These are phyloP conservation scores for Stenurella melanura DNA, from an alignment of 2,888 invertebrate genomes.

Conservation along the genomic window DNA sequence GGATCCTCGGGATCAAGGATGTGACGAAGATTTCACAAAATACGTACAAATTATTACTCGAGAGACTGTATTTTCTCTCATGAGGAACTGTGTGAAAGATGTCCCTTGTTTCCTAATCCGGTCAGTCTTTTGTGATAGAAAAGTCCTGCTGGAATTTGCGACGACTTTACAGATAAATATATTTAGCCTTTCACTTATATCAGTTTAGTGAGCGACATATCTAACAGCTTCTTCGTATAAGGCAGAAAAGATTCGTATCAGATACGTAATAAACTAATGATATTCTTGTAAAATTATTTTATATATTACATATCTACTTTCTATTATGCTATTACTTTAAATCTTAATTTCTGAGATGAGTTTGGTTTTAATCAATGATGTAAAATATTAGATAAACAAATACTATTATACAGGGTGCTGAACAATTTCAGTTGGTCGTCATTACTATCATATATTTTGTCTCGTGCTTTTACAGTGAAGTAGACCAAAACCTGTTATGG, in stretches of 20 bases:
- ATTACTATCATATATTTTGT: no score
- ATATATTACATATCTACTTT: neutral
- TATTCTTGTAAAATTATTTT: neutral
- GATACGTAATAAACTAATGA: neutral
- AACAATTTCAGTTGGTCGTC: no score
- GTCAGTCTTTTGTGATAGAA: slow-evolving; percentile 31
- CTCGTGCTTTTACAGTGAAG: no score
- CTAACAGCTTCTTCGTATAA: neutral
- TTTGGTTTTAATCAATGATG: no score
- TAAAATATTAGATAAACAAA: no score
- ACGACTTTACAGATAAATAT: slow-evolving; percentile 9
- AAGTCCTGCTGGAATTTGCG: slow-evolving; percentile 9
- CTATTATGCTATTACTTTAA: no score
- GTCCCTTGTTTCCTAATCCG: slow-evolving; percentile 38
- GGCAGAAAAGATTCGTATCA: neutral
- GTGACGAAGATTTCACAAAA: slow-evolving; percentile 52
- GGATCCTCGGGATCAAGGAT: slow-evolving; percentile 49
- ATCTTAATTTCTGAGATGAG: neutral
- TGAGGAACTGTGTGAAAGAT: slow-evolving; percentile 34
- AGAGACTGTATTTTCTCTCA: slow-evolving; percentile 38
- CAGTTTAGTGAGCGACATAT: neutral
- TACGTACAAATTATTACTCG: slow-evolving; percentile 51
- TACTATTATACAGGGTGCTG: no score
- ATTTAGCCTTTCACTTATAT: slow-evolving; percentile 16
- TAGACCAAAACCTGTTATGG: no score